Conservation (phyloP, 2,797 vertebrate species). For the Hypotaenidia philippensis region DNA sequence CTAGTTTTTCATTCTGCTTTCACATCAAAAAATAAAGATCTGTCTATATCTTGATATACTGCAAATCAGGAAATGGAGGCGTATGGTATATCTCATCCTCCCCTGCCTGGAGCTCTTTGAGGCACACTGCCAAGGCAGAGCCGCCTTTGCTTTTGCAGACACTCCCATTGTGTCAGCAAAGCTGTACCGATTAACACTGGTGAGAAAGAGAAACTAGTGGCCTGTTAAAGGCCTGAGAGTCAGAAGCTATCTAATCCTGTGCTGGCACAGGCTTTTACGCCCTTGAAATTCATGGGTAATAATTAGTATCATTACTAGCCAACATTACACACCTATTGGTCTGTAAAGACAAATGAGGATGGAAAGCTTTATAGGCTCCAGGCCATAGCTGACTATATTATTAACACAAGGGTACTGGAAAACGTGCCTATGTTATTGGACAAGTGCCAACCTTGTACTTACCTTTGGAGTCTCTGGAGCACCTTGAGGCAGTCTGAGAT, state of each 20-base stretch:
- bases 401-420: neutral
- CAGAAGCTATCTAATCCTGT: conserved; percentile 22
- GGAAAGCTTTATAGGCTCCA: neutral
- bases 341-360: neutral
- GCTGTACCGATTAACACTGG: conserved; percentile 22
- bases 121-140: conserved; percentile 57
- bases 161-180: conserved; percentile 63
- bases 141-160: conserved; percentile 13
- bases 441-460: neutral
- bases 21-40: conserved; percentile 52
- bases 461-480: neutral
- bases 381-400: neutral
- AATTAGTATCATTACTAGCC: conserved; percentile 7
- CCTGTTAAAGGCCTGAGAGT: conserved; percentile 49
- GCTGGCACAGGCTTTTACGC: neutral
- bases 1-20: conserved; percentile 64
- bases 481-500: neutral
- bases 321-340: neutral
- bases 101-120: conserved; percentile 46
- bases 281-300: conserved; percentile 7
- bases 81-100: conserved; percentile 69
- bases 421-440: neutral
- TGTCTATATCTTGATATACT: conserved; percentile 58
- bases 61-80: conserved; percentile 62
- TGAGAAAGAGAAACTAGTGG: conserved; percentile 41